These are phyloP conservation scores for Aphidius ervi DNA, from an alignment of 1,140 invertebrate genomes.

Conservation along the genomic window DNA sequence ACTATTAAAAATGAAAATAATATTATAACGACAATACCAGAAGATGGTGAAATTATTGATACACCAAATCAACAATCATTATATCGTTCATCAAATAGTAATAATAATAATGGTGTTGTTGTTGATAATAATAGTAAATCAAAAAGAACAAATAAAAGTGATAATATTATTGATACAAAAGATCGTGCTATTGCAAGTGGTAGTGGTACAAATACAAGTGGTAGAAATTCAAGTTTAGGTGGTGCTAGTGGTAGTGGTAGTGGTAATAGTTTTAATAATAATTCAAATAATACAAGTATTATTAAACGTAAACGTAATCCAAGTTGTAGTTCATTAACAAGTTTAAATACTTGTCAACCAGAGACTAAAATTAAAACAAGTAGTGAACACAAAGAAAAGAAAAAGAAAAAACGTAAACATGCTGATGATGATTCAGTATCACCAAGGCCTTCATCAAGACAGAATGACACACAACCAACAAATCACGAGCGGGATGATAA, in stretches of 20 bases:
- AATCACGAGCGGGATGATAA: conserved; percentile 60
- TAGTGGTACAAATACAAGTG: conserved; percentile 24
- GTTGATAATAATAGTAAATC: conserved; percentile 15
- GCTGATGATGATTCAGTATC: conserved; percentile 30
- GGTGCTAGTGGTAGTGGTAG: conserved; percentile 23
- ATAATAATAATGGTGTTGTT: conserved; percentile 28
- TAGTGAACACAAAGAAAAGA: conserved; percentile 43
- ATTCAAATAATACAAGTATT: conserved; percentile 11
- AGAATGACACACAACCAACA: conserved; percentile 57
- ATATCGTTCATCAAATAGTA: conserved; percentile 17
- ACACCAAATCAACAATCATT: conserved; percentile 27
- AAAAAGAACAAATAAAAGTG: conserved; percentile 2
- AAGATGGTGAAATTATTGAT: conserved; percentile 43
- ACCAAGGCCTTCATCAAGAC: conserved; percentile 40
- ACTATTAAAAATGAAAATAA: too few species aligned
- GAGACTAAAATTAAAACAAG: conserved; percentile 43
- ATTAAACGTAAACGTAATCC: conserved; percentile 53
- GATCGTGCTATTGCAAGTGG: conserved; percentile 14
- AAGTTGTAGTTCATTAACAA: conserved; percentile 54
- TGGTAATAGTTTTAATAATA: conserved; percentile 15
- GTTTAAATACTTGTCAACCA: conserved; percentile 40
- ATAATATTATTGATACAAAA: background rate
- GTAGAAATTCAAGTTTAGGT: background rate
- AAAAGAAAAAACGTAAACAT: conserved; percentile 41
- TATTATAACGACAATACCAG: conserved; percentile 29